Conservation (phyloP, 2,888 invertebrate genomes). For the Morpho helenor region DNA sequence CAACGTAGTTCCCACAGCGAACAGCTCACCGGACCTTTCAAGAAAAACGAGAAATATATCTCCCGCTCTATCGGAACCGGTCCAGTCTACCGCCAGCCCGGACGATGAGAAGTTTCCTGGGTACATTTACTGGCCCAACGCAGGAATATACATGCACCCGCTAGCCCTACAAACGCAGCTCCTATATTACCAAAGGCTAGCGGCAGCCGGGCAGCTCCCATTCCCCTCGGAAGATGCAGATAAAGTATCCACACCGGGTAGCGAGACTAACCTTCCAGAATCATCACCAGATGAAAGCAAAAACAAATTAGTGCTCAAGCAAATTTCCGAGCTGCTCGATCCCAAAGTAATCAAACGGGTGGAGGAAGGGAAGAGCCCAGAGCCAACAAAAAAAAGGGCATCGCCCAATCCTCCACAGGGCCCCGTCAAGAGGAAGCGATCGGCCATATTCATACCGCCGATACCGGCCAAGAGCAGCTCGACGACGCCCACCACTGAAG, state of each 20-base stretch:
- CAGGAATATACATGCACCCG: conserved; percentile 86
- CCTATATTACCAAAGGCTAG: conserved; percentile 86
- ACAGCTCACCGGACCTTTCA: conserved; percentile 65
- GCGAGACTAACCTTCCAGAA: conserved; percentile 43
- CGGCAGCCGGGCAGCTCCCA: conserved; percentile 74
- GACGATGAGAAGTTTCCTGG: conserved; percentile 68
- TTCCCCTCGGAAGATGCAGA: conserved; percentile 54
- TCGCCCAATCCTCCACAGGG: conserved; percentile 58
- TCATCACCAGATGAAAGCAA: conserved; percentile 65
- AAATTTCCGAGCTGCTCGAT: conserved; percentile 67
- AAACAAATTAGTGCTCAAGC: conserved; percentile 65
- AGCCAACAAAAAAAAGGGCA: conserved; percentile 60
- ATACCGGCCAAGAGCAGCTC: conserved; percentile 86
- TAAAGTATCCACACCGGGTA: conserved; percentile 51
- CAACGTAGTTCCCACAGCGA: conserved; percentile 58
- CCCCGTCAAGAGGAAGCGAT: conserved; percentile 85
- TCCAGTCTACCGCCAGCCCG: conserved; percentile 51
- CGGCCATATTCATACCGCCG: conserved; percentile 91
- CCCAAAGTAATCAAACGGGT: conserved; percentile 64
- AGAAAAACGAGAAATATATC: conserved; percentile 48
- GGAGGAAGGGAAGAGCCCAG: conserved; percentile 56
- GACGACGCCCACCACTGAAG: conserved; percentile 89
- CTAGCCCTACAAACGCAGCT: conserved; percentile 85
- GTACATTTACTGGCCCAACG: conserved; percentile 85
- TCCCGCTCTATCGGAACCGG: conserved; percentile 63